Base-by-base conservation (phyloP, 2,888 invertebrate genomes). In the Caenorhabditis sulstoni region DNA sequence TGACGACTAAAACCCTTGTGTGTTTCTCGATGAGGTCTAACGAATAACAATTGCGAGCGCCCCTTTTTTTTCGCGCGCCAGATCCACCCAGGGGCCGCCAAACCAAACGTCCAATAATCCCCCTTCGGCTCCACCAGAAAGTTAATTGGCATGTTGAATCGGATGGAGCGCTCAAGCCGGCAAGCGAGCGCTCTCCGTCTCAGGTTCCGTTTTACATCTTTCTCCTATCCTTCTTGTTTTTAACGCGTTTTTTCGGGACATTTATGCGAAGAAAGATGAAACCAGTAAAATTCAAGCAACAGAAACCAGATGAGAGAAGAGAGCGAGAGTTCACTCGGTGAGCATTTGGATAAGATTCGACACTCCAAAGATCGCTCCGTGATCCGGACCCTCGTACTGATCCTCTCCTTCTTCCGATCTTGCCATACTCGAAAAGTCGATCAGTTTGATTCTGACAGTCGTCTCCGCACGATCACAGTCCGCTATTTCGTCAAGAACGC, bases 351-450 rank as follows among this genome's bases (percentile, higher is more conserved):
- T 37, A 0, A 66, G 23, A 29, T 44, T 74, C 14, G 45, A 49
- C 18, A 75, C 49, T 5, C 67, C 75, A 0, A 62, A 12, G 18
- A 64, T 22, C 0, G 71, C 71, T 1, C 62, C 71, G 0, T 23
- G 3, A 29, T 71, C 71, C 2, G 35, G 23, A n/a, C 61, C 75
- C 0, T 39, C 14, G 22, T 67, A 75, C 22, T 67, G 61, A 1
- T 45, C 22, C 22, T 16, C 1, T 1, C 44, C 49, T 0, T 0
- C 8, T 16, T 62, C 71, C 12, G 61, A 75, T n/a, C 61, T 55
- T 14, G 75, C 75, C 61, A 62, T 67, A 39, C 61, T 67, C 3
- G 53, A n/a, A n/a, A 75, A 75, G 37, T 75, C 75, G 16, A 75
- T 75, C 5, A 75, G 41, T n/a, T 75, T 75, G 23, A 62, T 18